These are phyloP conservation scores for Jacana jacana DNA, from an alignment of 2,113 vertebrate species.

Conservation along the genomic window DNA sequence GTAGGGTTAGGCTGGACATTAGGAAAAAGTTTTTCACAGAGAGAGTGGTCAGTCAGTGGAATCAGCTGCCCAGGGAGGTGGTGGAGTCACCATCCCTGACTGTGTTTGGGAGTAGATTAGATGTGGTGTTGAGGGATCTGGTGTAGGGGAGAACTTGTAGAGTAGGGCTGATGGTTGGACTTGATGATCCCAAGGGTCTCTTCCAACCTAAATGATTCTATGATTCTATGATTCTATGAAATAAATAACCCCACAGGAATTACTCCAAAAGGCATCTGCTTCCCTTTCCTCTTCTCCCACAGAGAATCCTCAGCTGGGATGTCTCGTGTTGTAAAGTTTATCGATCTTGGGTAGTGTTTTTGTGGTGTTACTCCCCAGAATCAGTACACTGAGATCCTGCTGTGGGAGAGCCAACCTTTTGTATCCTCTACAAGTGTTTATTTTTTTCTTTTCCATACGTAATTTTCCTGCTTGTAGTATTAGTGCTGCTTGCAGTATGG, in stretches of 20 bases:
- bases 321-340: not conserved
- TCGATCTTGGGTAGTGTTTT: fast-evolving
- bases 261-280: not conserved
- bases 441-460: not conserved
- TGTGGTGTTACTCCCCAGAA: not conserved
- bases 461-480: not conserved
- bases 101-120: too few species aligned
- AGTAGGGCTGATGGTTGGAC: too few species aligned
- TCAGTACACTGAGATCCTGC: not conserved
- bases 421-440: not conserved
- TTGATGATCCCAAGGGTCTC: too few species aligned
- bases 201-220: too few species aligned
- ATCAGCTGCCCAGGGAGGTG: too few species aligned
- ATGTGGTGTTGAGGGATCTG: too few species aligned
- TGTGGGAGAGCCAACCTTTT: not conserved
- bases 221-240: too few species aligned
- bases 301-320: not conserved
- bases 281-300: not conserved
- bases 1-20: too few species aligned
- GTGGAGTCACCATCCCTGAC: too few species aligned
- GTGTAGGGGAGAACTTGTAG: too few species aligned
- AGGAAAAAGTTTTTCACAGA: too few species aligned
- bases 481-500: not conserved
- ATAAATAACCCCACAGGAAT: not conserved
- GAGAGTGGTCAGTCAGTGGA: too few species aligned